Base-by-base conservation (phyloP, 64 coral and sea anemone genomes). In the Stichodactyla helianthus region DNA sequence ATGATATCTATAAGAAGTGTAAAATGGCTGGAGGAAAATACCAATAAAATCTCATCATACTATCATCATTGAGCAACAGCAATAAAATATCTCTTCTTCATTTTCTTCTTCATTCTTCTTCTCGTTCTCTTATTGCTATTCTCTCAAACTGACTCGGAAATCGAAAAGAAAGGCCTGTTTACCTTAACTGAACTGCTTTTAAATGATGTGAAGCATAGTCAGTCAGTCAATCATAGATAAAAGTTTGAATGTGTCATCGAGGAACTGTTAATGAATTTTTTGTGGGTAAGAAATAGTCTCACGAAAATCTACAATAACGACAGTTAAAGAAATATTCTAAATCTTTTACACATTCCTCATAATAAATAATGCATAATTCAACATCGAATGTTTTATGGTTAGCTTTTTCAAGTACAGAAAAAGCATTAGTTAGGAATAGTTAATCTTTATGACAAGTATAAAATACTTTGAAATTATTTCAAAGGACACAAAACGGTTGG, bases 381-480 rank as follows among this genome's bases (percentile, higher is more conserved):
- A 74, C n/a, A 74, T 27, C 31, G 18, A 74, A 27, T 74, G 68
- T 74, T 28, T 74, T 28, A 26, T 74, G 68, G 68, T 27, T 68
- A 20, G 19, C 19, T 74, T 28, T 74, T n/a, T 74, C 62, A 74
- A 74, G 68, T 26, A 23, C 68, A 74, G 62, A 28, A 74, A 31
- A 74, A 74, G 68, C 68, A 74, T 74, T 27, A 74, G 68, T 74
- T 74, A 74, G 68, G 68, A 74, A 74, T 11, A 74, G 8, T 74
- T 74, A 13, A 74, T 26, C 6, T 74, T 74, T 14, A 74, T 10
- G 27, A 28, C 10, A 28, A 74, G 4, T 27, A 27, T 23, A 13
- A 23, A 68, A 18, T 74, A 14, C 4, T 74, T 28, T 74, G 6
- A 4, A 74, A 74, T 28, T 11, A 31, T 31, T 12, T 3, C 27